Base-by-base conservation (phyloP, 2,888 invertebrate genomes). In the Neoaliturus tenellus region DNA sequence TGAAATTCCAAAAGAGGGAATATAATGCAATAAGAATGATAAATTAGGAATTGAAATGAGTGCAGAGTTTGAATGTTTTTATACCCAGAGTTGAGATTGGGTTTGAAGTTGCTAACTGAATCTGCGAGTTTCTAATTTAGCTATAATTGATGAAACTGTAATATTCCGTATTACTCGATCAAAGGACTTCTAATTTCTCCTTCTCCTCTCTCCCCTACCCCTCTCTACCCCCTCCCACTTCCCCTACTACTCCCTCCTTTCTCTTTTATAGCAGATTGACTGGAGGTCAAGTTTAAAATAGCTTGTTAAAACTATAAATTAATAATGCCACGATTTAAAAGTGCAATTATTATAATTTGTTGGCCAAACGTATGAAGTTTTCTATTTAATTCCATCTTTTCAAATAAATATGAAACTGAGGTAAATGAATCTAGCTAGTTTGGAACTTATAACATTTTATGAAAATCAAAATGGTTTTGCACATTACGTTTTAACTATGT, bases 181-280 rank as follows among this genome's bases (percentile, higher is more conserved):
- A 75, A 75, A 75, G 75, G 75, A 39, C 39, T 48, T 75, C 75
- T 89, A 89, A 90, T 80, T 84, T 82, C 73, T 75, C 83, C 82
- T 82, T 80, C 85, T 51, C 84, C 62, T 85, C 67, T 85, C 81
- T 78, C 58, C 78, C 71, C 82, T n/a, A n/a, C n/a, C n/a, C n/a
- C n/a, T n/a, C 80, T 82, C 82, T 85, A 80, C 75, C 82, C 73
- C 83, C 81, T 82, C 81, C 85, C 44, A 83, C 62, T 85, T 58
- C 81, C 80, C 84, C n/a, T n/a, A n/a, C n/a, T n/a, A n/a, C n/a
- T n/a, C 71, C 85, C 85, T 51, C 58, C 71, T 58, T 82, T 41
- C 35, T 44, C 44, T 39, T 17, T 67, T 39, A n/a, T n/a, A n/a
- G n/a, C n/a, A n/a, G n/a, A n/a, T n/a, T n/a, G n/a, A n/a, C n/a